Percentiles rank a stretch among this genome's conserved stretches.
Evolutionary conservation across 2,113 vertebrate species (phyloP).

Genomic region (Genyomyrus donnyi): DNA sequence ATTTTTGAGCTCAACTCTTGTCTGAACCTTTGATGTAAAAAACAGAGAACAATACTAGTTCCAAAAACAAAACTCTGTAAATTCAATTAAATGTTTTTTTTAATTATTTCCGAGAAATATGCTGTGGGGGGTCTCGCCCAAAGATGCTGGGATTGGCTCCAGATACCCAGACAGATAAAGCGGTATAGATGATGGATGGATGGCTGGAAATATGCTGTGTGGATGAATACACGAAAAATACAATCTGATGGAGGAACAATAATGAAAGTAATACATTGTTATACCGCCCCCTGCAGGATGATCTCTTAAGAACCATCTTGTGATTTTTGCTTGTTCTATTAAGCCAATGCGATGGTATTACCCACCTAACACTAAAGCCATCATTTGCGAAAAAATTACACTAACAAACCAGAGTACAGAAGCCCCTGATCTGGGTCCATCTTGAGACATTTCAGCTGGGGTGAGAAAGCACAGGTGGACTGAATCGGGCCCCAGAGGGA

Average conservation of each 20-base stretch:
- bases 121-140: background rate
- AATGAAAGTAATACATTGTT: background rate
- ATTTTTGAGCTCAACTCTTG: constrained; percentile 70
- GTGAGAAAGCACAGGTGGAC: no score
- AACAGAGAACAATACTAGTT: background rate
- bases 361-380: background rate
- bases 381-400: background rate
- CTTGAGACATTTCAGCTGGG: no score
- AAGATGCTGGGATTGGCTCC: no score
- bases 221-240: background rate
- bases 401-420: no score
- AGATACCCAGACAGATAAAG: no score
- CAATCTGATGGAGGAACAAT: background rate
- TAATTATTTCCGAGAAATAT: background rate
- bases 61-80: background rate
- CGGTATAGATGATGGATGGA: no score
- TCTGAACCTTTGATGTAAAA: constrained; percentile 57
- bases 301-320: background rate
- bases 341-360: background rate
- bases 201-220: no score
- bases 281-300: background rate
- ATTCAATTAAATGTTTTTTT: background rate
- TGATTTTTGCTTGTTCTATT: background rate
- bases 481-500: no score
- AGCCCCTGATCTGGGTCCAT: no score